Percentiles rank a stretch among this genome's conserved stretches.
These are phyloP conservation scores for Papilio aristodemus DNA, from an alignment of 1,140 invertebrate genomes.

Conservation along the genomic window DNA sequence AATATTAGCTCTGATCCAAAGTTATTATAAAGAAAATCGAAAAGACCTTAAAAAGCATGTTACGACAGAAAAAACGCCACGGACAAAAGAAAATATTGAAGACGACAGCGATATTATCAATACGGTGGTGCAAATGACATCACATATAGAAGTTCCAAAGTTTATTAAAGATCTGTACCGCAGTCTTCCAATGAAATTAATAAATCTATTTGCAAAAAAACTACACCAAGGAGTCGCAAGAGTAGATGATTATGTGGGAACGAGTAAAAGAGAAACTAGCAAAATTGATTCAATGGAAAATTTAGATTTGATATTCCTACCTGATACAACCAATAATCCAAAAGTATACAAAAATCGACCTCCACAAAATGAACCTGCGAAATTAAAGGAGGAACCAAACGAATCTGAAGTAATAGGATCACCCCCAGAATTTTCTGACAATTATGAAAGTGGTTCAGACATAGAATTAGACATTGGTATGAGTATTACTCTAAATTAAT, in stretches of 20 bases:
- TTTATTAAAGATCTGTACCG: slow-evolving; percentile 17
- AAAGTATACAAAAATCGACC: slow-evolving; percentile 11
- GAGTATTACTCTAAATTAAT: neutral
- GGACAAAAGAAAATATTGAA: neutral
- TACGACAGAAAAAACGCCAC: neutral
- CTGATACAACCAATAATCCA: neutral
- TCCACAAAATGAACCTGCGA: neutral
- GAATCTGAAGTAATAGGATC: neutral
- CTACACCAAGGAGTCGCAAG: neutral
- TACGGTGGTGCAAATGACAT: neutral
- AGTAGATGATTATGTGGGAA: neutral
- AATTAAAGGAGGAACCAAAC: neutral
- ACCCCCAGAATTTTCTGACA: neutral
- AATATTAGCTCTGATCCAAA: slow-evolving; percentile 12
- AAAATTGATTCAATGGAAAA: neutral
- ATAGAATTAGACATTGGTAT: neutral
- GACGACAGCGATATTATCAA: neutral
- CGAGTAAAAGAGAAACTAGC: neutral
- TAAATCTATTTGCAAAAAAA: slow-evolving; percentile 26
- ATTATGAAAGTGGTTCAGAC: slow-evolving; percentile 13
- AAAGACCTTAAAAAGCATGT: neutral
- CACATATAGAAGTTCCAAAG: slow-evolving; percentile 18
- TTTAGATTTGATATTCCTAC: slow-evolving; percentile 15
- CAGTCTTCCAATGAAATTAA: slow-evolving; percentile 19
- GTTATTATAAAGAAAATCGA: slow-evolving; percentile 9